Evolutionary conservation across 2,888 invertebrate species (phyloP).

Genomic region (Hydrotaea diabolus): DNA sequence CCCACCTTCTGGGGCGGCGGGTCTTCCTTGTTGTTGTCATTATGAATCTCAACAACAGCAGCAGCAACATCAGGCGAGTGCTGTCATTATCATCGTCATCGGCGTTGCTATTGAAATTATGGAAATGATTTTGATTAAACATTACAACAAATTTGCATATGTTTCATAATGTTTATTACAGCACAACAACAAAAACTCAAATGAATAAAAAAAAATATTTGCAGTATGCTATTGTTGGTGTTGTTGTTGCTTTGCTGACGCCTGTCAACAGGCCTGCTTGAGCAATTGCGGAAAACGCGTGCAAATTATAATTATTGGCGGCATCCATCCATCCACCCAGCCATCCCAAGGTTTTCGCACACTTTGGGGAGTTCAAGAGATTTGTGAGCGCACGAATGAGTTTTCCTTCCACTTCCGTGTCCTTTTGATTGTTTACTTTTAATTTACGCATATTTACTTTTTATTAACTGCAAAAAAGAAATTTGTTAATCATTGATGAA

Average conservation of each 20-base stretch:
- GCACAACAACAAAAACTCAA: neutral
- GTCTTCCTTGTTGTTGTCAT: slow-evolving; percentile 32
- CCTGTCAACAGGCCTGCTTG: slow-evolving; percentile 36
- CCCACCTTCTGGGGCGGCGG: slow-evolving; percentile 51
- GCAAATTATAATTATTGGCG: slow-evolving; percentile 55
- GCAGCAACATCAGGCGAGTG: neutral
- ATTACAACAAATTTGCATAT: slow-evolving; percentile 64
- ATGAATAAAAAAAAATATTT: slow-evolving; percentile 22
- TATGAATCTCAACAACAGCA: slow-evolving; percentile 7
- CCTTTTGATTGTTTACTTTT: slow-evolving; percentile 57
- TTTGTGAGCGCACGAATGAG: neutral
- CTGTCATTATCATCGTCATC: slow-evolving; percentile 26
- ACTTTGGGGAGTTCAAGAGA: neutral
- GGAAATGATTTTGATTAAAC: slow-evolving; percentile 66
- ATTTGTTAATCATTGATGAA: slow-evolving; percentile 2
- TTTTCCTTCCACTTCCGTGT: slow-evolving; percentile 29
- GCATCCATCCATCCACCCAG: neutral
- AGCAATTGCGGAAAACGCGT: slow-evolving; percentile 53
- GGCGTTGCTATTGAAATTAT: slow-evolving; percentile 59
- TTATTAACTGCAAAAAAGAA: slow-evolving; percentile 41
- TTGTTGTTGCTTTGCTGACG: neutral
- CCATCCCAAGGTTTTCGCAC: neutral
- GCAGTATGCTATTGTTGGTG: slow-evolving; percentile 51
- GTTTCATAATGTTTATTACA: slow-evolving; percentile 52
- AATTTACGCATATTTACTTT: slow-evolving; percentile 60